Base-by-base conservation (phyloP, 1,140 invertebrate genomes). In the Neocloeon triangulifer region DNA sequence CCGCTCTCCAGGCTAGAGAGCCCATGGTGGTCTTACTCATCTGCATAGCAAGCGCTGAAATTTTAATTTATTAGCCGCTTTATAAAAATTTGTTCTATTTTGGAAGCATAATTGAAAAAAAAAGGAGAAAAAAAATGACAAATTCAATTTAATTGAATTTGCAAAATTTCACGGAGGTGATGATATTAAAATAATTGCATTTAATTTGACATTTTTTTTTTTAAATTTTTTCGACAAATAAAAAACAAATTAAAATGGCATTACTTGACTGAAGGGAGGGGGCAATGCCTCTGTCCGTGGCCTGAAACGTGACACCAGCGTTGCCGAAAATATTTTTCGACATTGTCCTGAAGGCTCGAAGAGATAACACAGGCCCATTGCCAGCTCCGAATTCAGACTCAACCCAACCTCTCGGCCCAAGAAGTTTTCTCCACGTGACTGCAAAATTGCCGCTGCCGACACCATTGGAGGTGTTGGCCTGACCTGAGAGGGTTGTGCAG, bases 381-480 rank as follows among this genome's bases (percentile, higher is more conserved):
- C 79, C 79, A 23, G 70, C 77, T 22, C 73, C 71, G 25, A 73
- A 47, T 44, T 80, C 76, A 2, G 78, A 43, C 54, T 89, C 81
- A 13, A 74, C 55, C 81, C 82, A 92, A 19, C 74, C 71, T 49
- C 73, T 76, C 23, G 79, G 69, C 0, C 80, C 78, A 19, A 78
- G 61, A 15, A 80, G 55, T 41, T 80, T 58, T 39, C 75, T 62
- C 33, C 72, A 69, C n/a, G 71, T 64, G 8, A 78, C 46, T 41
- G 71, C 71, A 21, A 92, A 61, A 23, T 64, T 64, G 2, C 82
- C 81, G 15, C 59, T 55, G 4, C 78, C 74, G 38, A 69, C 77
- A 12, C 88, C 88, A 64, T 94, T 92, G 38, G 80, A 72, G 5
- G 78, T 76, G 18, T 68, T 66, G 19, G 94, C 55, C 42, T 75